These are phyloP conservation scores for Cryptoblepharus egeriae DNA, from an alignment of 2,797 vertebrate species.

Conservation along the genomic window DNA sequence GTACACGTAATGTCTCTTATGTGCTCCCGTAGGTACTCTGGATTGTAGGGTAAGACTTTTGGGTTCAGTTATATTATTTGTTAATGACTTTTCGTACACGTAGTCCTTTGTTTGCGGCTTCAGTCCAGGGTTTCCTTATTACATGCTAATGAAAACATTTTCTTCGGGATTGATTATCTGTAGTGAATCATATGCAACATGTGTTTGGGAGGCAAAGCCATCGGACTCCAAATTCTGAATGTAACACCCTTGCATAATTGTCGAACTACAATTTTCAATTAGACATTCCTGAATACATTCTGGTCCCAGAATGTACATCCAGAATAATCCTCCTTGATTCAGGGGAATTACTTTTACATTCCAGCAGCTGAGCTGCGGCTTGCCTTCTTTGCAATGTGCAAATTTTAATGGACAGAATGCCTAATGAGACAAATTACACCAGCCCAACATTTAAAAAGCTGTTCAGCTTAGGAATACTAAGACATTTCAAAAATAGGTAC, in stretches of 20 bases:
- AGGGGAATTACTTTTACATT: conserved; percentile 1
- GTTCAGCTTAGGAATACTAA: background rate
- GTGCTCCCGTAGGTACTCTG: too few relatives aligned
- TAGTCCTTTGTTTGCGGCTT: background rate
- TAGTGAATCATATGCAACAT: background rate
- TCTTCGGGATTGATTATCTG: background rate
- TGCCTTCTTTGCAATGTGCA: background rate
- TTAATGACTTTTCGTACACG: background rate
- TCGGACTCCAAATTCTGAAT: background rate
- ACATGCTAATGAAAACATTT: conserved; percentile 1
- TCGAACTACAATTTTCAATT: background rate
- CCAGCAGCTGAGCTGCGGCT: background rate
- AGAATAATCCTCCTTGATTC: conserved; percentile 11
- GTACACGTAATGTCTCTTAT: too few relatives aligned
- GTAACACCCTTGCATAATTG: background rate
- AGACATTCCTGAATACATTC: background rate
- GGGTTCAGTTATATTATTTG: background rate
- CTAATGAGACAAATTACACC: conserved; percentile 6
- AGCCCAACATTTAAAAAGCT: conserved; percentile 3
- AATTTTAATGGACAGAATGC: conserved; percentile 14
- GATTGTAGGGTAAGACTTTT: background rate
- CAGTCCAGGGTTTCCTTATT: background rate
- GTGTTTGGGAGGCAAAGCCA: conserved; percentile 20
- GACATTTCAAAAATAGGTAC: background rate
- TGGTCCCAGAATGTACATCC: background rate